phyloP scores from a whole-genome alignment of 2,113 vertebrate genomes.

The Rhabdomys dilectus region DNA sequence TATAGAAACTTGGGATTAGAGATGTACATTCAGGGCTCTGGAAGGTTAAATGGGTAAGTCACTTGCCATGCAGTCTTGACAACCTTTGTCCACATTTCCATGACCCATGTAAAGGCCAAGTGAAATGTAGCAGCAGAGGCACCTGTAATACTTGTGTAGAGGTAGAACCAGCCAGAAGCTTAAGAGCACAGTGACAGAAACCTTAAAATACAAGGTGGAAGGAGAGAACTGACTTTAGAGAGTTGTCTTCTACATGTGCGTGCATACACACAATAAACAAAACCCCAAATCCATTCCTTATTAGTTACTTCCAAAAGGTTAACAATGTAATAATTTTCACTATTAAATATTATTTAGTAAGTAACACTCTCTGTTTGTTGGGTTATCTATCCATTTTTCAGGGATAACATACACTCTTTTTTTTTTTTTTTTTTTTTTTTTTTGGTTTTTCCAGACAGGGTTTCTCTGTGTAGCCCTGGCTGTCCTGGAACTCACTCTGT shows the following conservation, averaged over 20 bases:
- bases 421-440: no score
- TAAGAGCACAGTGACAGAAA: not conserved
- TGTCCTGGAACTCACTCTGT: no score
- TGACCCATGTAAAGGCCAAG: not conserved
- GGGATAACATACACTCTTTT: not conserved
- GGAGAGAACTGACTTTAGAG: not conserved
- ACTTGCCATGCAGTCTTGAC: not conserved
- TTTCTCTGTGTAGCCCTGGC: no score
- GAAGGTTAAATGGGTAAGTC: not conserved
- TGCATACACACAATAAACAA: not conserved
- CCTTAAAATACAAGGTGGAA: not conserved
- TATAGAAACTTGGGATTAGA: not conserved
- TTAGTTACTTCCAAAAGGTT: not conserved
- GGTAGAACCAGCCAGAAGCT: not conserved
- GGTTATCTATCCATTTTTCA: not conserved
- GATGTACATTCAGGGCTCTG: not conserved
- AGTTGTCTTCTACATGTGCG: not conserved
- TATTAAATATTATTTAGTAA: not conserved
- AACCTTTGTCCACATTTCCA: not conserved
- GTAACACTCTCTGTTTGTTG: not conserved
- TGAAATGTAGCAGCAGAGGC: not conserved
- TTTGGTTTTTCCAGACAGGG: no score
- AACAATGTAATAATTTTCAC: not conserved
- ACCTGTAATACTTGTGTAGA: not conserved
- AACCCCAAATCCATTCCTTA: not conserved